Evolutionary conservation across 1,140 invertebrate species (phyloP), one percentile per base, ranked within the genome.

Genomic region (Maniola jurtina): DNA sequence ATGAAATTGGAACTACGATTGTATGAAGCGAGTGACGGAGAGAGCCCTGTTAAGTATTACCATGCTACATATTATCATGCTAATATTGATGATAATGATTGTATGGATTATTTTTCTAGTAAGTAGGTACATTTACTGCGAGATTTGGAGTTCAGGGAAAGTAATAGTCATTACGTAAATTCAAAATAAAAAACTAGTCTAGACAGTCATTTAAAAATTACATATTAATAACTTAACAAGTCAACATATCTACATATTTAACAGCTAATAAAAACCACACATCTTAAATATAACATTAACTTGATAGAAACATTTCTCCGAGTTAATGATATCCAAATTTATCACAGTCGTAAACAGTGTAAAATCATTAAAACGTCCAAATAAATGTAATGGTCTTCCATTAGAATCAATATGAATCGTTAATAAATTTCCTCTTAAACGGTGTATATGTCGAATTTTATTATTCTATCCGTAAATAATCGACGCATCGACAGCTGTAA

Each of bases 381-480:
- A 59, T 58, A 58, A 59, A 58, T 16, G 11, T 65, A 65, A 65
- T 65, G 63, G 64, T 0, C 5, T 25, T 11, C 64, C 52, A 60
- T 66, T 61, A 66, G 50, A 66, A 66, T 66, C 58, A 61, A 66
- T 66, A 66, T 61, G 34, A 65, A 40, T 59, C 16, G 64, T 59
- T 48, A 65, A 65, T 58, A 59, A 66, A 66, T 61, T 11, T 66
- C 50, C 57, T 35, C 48, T 42, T 47, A 55, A 61, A 66, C 54
- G 56, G 57, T 60, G 11, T 42, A 55, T 33, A 38, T 56, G 58
- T 52, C 58, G 36, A 61, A 61, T 58, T 56, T 57, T 45, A 45
- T 45, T 65, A 52, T 65, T 65, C 34, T 40, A 50, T 38, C 33
- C 63, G 42, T 57, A 59, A 58, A 55, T 42, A 64, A 64, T 64